Conservation (phyloP, 2,888 invertebrate genomes). For the Cryptocephalus moraei region DNA sequence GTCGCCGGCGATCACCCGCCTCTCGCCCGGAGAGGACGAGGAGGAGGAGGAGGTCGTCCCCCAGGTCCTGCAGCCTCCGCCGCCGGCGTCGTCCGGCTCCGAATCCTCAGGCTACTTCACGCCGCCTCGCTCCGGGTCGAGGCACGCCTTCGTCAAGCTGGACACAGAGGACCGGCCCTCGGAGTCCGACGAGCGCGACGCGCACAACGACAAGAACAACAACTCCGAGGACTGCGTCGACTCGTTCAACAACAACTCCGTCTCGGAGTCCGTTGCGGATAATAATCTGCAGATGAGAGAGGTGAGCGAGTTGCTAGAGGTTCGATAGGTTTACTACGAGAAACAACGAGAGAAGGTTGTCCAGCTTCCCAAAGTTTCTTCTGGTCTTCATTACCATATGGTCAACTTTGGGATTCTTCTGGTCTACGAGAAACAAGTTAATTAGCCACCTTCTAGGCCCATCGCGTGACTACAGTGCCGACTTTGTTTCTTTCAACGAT, state of each 20-base stretch:
- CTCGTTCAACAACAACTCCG: not conserved
- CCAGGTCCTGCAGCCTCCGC: conserved; percentile 7
- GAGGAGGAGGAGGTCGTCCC: not conserved
- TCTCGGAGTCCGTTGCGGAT: not conserved
- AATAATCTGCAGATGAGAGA: not conserved
- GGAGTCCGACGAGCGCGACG: conserved; percentile 8
- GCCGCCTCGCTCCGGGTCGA: conserved; percentile 31
- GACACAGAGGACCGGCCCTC: conserved; percentile 1
- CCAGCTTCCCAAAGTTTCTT: no score
- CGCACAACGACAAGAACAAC: conserved; percentile 11
- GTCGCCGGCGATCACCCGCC: conserved; percentile 13
- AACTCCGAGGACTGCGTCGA: conserved; percentile 6
- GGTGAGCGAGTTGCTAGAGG: no score
- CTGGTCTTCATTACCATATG: no score
- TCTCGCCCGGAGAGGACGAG: conserved; percentile 12
- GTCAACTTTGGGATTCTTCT: no score
- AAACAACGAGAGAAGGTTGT: no score
- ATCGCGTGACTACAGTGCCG: no score
- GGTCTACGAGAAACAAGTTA: no score
- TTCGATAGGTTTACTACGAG: no score
- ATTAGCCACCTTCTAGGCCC: no score
- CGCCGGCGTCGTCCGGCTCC: conserved; percentile 31
- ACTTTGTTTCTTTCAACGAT: no score
- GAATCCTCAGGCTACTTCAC: conserved; percentile 38
- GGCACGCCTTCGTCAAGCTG: conserved; percentile 23